Evolutionary conservation across 2,797 vertebrate genomes (phyloP).

Genomic region (Acomys russatus): DNA sequence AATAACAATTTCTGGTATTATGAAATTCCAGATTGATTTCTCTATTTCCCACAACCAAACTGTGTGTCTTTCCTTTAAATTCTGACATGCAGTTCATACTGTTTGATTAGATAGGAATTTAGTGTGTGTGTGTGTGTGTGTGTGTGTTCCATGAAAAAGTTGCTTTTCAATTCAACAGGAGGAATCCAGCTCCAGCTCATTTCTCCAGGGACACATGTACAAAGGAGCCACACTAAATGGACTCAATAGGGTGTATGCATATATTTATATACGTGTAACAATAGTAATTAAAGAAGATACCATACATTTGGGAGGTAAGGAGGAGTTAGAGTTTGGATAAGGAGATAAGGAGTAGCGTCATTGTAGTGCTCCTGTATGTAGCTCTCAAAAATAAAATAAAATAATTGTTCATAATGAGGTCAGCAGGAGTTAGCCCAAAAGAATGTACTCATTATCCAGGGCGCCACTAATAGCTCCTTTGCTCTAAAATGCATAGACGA

Average conservation of each 20-base stretch:
- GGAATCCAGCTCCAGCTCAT: not conserved
- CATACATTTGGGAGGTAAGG: not conserved
- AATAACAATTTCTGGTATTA: not conserved
- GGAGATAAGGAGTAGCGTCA: not conserved
- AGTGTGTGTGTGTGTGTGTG: too few relatives aligned
- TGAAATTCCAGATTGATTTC: not conserved
- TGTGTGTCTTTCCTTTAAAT: not conserved
- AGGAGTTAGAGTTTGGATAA: not conserved
- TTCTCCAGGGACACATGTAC: not conserved
- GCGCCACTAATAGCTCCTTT: not conserved
- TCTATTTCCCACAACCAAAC: not conserved
- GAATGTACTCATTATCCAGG: not conserved
- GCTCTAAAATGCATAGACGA: not conserved
- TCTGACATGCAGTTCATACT: not conserved
- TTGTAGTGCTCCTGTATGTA: not conserved
- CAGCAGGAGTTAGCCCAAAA: not conserved
- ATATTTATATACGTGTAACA: not conserved
- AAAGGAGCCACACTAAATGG: not conserved
- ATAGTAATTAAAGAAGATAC: not conserved
- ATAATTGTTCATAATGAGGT: not conserved
- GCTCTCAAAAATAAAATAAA: not conserved
- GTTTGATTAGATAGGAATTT: not conserved
- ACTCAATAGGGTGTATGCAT: not conserved
- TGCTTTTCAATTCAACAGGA: not conserved
- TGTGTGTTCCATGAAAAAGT: not conserved